Evolutionary conservation across 2,113 vertebrate genomes (phyloP).

Genomic region (Paedocypris sp.): DNA sequence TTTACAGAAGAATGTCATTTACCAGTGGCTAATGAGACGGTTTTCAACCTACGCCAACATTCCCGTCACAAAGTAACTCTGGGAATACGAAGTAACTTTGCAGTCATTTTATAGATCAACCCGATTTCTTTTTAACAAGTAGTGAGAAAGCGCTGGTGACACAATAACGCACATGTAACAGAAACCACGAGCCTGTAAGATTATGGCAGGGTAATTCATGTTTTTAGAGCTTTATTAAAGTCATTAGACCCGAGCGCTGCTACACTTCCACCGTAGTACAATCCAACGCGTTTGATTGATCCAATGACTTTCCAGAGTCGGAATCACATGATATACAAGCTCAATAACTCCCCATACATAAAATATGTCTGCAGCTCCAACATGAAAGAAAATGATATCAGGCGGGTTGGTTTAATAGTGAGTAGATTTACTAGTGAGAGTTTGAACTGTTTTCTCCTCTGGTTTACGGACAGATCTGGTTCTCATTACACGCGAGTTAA

Average conservation of each 20-base stretch:
- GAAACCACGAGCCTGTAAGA: no score
- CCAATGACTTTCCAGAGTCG: conserved; percentile 39
- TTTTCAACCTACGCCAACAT: conserved; percentile 9
- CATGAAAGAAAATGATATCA: conserved; percentile 49
- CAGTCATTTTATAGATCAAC: conserved; percentile 28
- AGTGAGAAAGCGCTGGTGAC: no score
- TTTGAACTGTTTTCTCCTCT: conserved; percentile 51
- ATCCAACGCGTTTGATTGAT: conserved; percentile 23
- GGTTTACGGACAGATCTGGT: conserved; percentile 48
- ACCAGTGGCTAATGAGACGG: conserved; percentile 5
- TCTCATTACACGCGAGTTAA: conserved; percentile 50
- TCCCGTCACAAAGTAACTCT: conserved; percentile 8
- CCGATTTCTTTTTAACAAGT: no score
- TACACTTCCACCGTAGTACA: no score
- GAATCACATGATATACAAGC: conserved; percentile 36
- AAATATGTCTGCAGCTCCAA: conserved; percentile 25
- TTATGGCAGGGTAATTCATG: no score
- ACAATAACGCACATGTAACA: no score
- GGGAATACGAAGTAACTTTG: conserved; percentile 14
- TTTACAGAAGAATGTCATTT: conserved; percentile 3
- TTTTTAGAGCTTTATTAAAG: no score
- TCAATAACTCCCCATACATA: conserved; percentile 39
- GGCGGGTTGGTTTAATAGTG: conserved; percentile 38
- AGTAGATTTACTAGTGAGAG: conserved; percentile 53
- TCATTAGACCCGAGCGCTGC: no score